Evolutionary conservation across 37 sponge, comb jelly and placozoan species (phyloP).

Genomic region (Geodia barretti): DNA sequence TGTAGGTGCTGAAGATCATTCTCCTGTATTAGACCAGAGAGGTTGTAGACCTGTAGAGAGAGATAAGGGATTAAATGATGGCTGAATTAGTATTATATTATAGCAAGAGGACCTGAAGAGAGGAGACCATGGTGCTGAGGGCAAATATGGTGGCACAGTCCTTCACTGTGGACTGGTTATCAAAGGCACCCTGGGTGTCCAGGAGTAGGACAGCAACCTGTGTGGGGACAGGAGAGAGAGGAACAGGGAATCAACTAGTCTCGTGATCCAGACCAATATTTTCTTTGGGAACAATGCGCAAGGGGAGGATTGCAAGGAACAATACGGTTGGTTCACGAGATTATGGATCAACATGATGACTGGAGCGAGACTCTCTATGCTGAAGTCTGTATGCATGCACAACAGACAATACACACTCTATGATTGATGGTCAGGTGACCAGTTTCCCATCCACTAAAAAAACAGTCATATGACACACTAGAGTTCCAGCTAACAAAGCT

Average conservation of each 20-base stretch:
- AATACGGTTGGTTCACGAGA: too few relatives aligned
- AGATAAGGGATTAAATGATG: not conserved
- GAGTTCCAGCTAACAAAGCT: too few relatives aligned
- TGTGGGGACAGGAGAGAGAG: not conserved
- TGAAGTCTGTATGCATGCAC: too few relatives aligned
- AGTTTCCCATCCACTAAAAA: too few relatives aligned
- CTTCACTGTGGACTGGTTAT: conserved; percentile 91
- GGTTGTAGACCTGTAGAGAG: conserved; percentile 70
- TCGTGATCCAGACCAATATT: too few relatives aligned
- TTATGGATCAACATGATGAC: too few relatives aligned
- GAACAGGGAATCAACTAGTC: not conserved
- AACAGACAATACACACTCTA: not conserved
- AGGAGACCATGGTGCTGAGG: conserved; percentile 96
- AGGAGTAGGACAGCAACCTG: conserved; percentile 92
- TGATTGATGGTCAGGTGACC: too few relatives aligned
- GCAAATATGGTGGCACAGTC: conserved; percentile 99
- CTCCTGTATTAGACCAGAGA: conserved; percentile 86
- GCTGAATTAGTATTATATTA: too few relatives aligned
- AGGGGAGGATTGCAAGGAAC: too few relatives aligned
- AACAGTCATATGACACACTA: too few relatives aligned
- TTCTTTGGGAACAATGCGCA: too few relatives aligned
- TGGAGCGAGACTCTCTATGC: too few relatives aligned
- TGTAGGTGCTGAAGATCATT: conserved; percentile 97
- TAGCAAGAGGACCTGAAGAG: conserved; percentile 86
- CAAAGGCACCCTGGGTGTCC: conserved; percentile 99